Base-by-base conservation (phyloP, 2,797 vertebrate species). In the Sebastes hubbsi region DNA sequence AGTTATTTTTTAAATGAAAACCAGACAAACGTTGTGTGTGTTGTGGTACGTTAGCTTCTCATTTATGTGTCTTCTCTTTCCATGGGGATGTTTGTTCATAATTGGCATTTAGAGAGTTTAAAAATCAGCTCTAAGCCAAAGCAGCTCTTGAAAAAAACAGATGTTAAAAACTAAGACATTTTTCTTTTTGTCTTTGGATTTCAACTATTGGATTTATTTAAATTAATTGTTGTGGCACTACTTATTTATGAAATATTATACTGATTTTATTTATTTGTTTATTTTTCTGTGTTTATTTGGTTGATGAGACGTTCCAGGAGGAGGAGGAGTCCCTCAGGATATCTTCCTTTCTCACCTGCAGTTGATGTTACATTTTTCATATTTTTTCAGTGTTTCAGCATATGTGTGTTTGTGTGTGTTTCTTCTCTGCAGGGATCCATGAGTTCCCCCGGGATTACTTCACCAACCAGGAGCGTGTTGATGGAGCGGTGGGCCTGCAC, bases 371-470 rank as follows among this genome's bases (percentile, higher is more conserved):
- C 12, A 63, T 77, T 32, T 32, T 38, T 77, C 6, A 16, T 25
- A 32, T 68, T 46, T 12, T 61, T 69, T 60, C 30, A 52, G 10
- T 69, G 12, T 78, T 66, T 66, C 32, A 81, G 0, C 18, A 38
- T 59, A 14, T 56, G 32, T 73, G 32, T 76, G 38, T 56, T 4
- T 29, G 64, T 66, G 4, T 65, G 12, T 34, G 18, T 75, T 63
- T 36, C 75, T 69, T 70, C 32, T 87, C 92, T 82, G 36, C 94
- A 99, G 98, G 97, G 24, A 96, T 99, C 88, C 96, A 98, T 27
- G 98, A 99, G 90, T 99, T 99, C 88, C 98, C 98, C 80, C 94
- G 88, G 49, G 98, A 99, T 92, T 95, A 97, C 90, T 99, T 99
- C 92, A 97, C 96, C 9, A 95, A 97, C 0, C 94, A 98, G 87